Evolutionary conservation across 2,113 vertebrate genomes (phyloP).

Genomic region (Pteronura brasiliensis): DNA sequence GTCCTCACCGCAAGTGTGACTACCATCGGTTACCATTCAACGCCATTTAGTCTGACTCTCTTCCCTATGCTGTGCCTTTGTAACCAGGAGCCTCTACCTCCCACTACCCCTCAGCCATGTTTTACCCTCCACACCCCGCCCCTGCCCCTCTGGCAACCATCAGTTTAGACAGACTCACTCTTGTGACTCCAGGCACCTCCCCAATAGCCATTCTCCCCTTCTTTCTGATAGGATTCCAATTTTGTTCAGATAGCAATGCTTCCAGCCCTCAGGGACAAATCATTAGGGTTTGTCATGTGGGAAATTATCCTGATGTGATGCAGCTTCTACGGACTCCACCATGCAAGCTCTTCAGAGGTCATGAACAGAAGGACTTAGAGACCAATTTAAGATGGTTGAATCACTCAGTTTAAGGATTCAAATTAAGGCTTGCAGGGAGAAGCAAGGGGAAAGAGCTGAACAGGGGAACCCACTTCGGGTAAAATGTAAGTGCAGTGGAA

Average conservation of each 20-base stretch:
- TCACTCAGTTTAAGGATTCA: not conserved
- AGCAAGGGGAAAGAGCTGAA: not conserved
- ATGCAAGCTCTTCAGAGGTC: not conserved
- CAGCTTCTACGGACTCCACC: not conserved
- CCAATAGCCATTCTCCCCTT: not conserved
- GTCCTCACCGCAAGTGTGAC: not conserved
- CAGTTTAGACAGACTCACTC: not conserved
- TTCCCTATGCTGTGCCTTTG: not conserved
- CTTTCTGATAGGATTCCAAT: not conserved
- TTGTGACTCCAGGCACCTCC: not conserved
- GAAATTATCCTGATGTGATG: not conserved
- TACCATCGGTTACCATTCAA: not conserved
- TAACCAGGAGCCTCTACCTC: not conserved
- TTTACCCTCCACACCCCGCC: not conserved
- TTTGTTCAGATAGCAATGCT: not conserved
- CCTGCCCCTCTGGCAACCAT: not conserved
- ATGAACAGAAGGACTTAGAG: not conserved
- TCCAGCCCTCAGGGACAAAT: not conserved
- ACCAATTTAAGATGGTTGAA: not conserved
- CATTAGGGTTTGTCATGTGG: not conserved
- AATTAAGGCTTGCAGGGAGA: not conserved
- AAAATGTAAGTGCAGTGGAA: not conserved
- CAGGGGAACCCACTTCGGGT: too few species aligned
- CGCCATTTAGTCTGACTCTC: not conserved
- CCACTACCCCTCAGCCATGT: not conserved